A percentile compares a stretch with the other conserved stretches of the same genome.
phyloP scores from a whole-genome alignment of 2,797 vertebrate genomes.

The Amphiprion clarkii region DNA sequence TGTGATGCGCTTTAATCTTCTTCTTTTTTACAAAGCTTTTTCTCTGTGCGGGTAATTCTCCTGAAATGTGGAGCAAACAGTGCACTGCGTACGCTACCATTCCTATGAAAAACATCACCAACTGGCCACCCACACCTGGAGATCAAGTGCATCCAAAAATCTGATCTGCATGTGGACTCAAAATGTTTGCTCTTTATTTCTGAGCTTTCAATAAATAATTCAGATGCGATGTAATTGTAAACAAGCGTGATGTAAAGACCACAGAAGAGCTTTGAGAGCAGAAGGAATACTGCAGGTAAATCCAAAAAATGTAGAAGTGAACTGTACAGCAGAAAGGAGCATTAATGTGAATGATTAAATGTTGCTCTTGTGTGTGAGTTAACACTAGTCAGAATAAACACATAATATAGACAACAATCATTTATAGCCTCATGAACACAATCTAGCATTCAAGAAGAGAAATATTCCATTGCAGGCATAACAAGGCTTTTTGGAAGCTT shows the following conservation, averaged over 20 bases:
- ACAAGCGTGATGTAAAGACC: background rate
- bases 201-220: background rate
- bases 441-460: background rate
- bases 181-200: slow-evolving; percentile 8
- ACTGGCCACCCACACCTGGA: slow-evolving; percentile 62
- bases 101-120: slow-evolving; percentile 56
- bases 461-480: background rate
- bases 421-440: slow-evolving; percentile 3
- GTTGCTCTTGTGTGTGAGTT: too few species aligned
- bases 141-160: slow-evolving; percentile 60
- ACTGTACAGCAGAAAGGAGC: too few species aligned
- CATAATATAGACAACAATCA: background rate
- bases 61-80: slow-evolving; percentile 44
- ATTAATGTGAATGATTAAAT: too few species aligned
- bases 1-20: slow-evolving; percentile 51
- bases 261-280: background rate
- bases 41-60: slow-evolving; percentile 36
- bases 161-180: slow-evolving; percentile 17
- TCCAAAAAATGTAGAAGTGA: too few species aligned
- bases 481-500: background rate
- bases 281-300: background rate
- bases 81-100: slow-evolving; percentile 37
- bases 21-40: slow-evolving; percentile 47
- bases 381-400: background rate
- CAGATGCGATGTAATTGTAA: background rate